phyloP scores from a whole-genome alignment of 2,888 invertebrate species.

The Galeopsomyia nigrocyanea region DNA sequence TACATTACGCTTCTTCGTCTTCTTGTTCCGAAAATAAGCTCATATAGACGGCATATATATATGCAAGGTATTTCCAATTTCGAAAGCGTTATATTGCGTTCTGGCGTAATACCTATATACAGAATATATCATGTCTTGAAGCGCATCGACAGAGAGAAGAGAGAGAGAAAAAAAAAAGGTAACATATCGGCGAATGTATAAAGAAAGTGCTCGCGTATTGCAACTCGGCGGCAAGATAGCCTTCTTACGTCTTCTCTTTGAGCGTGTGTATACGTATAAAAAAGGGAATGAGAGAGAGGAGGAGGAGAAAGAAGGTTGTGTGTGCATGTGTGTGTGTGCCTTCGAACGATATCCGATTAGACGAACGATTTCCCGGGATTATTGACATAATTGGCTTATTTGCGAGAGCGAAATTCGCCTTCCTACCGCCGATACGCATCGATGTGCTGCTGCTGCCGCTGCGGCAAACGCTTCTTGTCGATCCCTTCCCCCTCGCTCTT shows the following conservation, averaged over 20 bases:
- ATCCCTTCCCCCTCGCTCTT: conserved; percentile 17
- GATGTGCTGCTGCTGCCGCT: conserved; percentile 41
- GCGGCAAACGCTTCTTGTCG: conserved; percentile 1
- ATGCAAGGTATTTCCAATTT: background rate
- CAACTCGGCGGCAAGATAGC: conserved; percentile 9
- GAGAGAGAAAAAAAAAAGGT: conserved; percentile 6
- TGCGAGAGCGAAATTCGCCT: conserved; percentile 48
- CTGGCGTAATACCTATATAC: too few relatives aligned
- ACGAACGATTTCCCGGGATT: conserved; percentile 51
- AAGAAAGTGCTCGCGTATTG: background rate
- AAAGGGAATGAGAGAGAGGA: conserved; percentile 11
- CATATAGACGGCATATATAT: background rate
- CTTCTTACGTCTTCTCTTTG: conserved; percentile 8
- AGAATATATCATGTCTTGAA: too few relatives aligned
- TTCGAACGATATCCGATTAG: conserved; percentile 53
- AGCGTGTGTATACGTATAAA: background rate
- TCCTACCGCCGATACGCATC: conserved; percentile 53
- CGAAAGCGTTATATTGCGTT: conserved; percentile 15
- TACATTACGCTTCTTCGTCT: too few relatives aligned
- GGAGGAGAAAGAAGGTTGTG: too few relatives aligned
- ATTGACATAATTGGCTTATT: conserved; percentile 53
- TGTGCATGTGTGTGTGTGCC: too few relatives aligned
- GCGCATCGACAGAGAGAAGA: too few relatives aligned
- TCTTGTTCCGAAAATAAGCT: too few relatives aligned
- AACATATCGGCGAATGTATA: too few relatives aligned